phyloP scores from a whole-genome alignment of 2,888 invertebrate species.

The Eilema sororculum region DNA sequence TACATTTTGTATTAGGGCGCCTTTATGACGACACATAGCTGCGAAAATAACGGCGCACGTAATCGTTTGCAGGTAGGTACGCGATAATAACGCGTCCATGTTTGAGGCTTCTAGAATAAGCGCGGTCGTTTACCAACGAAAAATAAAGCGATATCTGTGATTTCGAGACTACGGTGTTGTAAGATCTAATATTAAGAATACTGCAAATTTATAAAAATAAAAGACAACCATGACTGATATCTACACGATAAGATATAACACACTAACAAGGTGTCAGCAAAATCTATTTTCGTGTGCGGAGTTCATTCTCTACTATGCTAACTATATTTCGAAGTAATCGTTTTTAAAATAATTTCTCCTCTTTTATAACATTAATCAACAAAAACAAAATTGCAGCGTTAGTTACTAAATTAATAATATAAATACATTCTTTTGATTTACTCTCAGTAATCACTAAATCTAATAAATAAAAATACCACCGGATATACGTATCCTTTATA shows the following conservation, averaged over 20 bases:
- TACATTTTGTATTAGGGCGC: no score
- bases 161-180: constrained; percentile 16
- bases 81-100: not conserved
- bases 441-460: constrained; percentile 43
- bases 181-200: not conserved
- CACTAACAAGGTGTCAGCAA: not conserved
- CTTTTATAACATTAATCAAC: constrained; percentile 39
- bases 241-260: not conserved
- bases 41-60: no score
- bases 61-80: no score
- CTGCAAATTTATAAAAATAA: not conserved
- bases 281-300: not conserved
- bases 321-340: constrained; percentile 5
- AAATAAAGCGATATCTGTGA: constrained; percentile 6
- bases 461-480: constrained; percentile 49
- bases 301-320: not conserved
- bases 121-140: not conserved
- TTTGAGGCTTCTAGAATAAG: not conserved
- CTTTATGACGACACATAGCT: no score
- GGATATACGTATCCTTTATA: constrained; percentile 44
- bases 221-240: not conserved
- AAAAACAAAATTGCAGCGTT: constrained; percentile 47
- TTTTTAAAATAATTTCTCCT: constrained; percentile 24
- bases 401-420: constrained; percentile 49
- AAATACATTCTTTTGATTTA: constrained; percentile 48